These are phyloP conservation scores for Dinomys branickii DNA, from an alignment of 2,113 vertebrate species.

Conservation along the genomic window DNA sequence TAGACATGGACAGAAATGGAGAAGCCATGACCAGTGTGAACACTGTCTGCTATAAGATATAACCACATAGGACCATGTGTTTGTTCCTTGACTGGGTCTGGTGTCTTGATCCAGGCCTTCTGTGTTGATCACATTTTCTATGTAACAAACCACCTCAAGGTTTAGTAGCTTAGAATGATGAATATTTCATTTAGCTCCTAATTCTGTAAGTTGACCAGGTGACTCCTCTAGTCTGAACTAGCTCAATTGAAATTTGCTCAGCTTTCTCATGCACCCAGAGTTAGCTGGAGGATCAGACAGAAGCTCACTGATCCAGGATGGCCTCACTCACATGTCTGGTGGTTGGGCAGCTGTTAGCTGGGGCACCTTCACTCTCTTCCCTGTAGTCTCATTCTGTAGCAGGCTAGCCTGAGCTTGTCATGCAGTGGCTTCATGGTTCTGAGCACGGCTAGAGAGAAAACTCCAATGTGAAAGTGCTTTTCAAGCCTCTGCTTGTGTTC, in stretches of 20 bases:
- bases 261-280: not conserved
- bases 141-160: constrained; percentile 18
- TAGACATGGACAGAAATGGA: not conserved
- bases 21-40: not conserved
- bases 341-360: not conserved
- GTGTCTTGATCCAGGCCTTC: not conserved
- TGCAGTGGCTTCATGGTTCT: not conserved
- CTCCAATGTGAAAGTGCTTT: not conserved
- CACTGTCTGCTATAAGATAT: not conserved
- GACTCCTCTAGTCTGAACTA: not conserved
- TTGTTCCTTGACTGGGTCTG: not conserved
- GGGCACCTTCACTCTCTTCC: not conserved
- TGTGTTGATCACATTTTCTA: not conserved
- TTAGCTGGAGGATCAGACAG: not conserved
- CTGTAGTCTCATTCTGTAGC: not conserved
- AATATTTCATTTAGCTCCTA: constrained; percentile 36
- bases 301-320: not conserved
- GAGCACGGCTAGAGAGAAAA: not conserved
- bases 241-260: not conserved
- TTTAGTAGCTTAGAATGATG: not conserved
- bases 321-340: not conserved
- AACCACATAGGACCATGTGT: not conserved
- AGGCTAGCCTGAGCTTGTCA: not conserved
- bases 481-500: not conserved
- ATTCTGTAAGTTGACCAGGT: not conserved